Percentiles rank a stretch among this genome's conserved stretches.
These are phyloP conservation scores for Scelioninae gen. 1 DNA, from an alignment of 2,888 invertebrate species.

Conservation along the genomic window DNA sequence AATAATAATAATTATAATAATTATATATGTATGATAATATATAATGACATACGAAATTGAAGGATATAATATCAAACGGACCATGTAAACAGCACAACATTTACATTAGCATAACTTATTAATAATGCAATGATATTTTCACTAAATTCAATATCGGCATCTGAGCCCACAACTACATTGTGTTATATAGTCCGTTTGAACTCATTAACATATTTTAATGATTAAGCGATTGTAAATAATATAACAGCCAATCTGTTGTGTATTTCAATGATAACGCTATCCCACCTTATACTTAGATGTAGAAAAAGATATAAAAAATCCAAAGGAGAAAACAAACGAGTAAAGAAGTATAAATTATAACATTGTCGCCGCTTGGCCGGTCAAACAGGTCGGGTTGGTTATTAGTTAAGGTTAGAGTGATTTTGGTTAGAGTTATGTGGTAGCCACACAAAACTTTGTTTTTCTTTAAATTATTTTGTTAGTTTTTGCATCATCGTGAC, in stretches of 20 bases:
- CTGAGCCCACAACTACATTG: not conserved
- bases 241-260: slow-evolving; percentile 55
- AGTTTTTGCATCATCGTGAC: slow-evolving; percentile 54
- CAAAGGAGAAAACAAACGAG: slow-evolving; percentile 37
- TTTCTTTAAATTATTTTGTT: slow-evolving; percentile 37
- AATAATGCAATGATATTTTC: slow-evolving; percentile 38
- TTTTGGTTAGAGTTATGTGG: slow-evolving; percentile 68
- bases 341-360: slow-evolving; percentile 29
- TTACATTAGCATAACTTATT: slow-evolving; percentile 19
- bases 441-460: slow-evolving; percentile 45
- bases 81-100: not conserved
- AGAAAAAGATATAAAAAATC: slow-evolving; percentile 6
- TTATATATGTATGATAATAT: slow-evolving; percentile 18
- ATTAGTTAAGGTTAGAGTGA: slow-evolving; percentile 64
- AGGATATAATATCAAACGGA: slow-evolving; percentile 27
- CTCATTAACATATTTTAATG: slow-evolving; percentile 46
- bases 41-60: slow-evolving; percentile 19
- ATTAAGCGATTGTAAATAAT: slow-evolving; percentile 67
- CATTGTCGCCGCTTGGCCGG: slow-evolving; percentile 38
- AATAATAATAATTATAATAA: not conserved
- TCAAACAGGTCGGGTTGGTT: slow-evolving; percentile 51
- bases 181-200: slow-evolving; percentile 53
- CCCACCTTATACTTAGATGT: slow-evolving; percentile 41
- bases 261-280: slow-evolving; percentile 57
- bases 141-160: slow-evolving; percentile 6